Base-by-base conservation (phyloP, 2,113 vertebrate species). In the Salvelinus namaycush region DNA sequence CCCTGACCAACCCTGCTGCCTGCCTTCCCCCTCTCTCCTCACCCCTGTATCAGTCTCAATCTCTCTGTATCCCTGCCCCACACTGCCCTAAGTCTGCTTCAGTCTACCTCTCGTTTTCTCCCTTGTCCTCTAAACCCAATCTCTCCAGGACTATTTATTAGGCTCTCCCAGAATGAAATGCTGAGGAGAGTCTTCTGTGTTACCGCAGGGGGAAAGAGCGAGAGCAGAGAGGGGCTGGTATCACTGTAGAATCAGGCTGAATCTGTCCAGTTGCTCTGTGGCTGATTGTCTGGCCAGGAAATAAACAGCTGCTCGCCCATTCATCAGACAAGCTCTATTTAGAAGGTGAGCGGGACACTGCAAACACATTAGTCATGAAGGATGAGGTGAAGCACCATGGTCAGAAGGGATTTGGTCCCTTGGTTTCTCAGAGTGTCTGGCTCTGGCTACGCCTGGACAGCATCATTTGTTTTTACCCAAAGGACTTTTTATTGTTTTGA, bases 271-370 rank as follows among this genome's bases (percentile, higher is more conserved):
- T 0, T 18, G 72, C 16, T 22, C 22, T 6, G 48, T 0, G 24
- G 75, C n/a, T 22, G 79, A 81, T 86, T 69, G 71, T 79, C 68
- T 78, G 70, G 54, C 68, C 18, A 16, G 24, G 26, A 44, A 76
- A 62, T 71, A 84, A 84, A 84, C 76, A 62, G 27, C 16, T 13
- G 22, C 34, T 18, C 27, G 48, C 24, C 51, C 72, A 77, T 81
- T 80, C 69, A 86, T 84, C 83, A 79, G 79, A 83, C 76, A 27
- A 73, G 24, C 77, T 75, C 27, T 79, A 79, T 83, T 78, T 81
- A 66, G 68, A 70, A 74, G 74, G 44, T 27, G 64, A 72, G 73
- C 68, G 22, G 26, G 64, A 68, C 44, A 24, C n/a, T 59, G 81
- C 73, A 70, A 29, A 60, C 70, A 70, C 78, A 75, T 80, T 73